phyloP scores from a whole-genome alignment of 1,140 invertebrate genomes.

The Brachionus angularis region DNA sequence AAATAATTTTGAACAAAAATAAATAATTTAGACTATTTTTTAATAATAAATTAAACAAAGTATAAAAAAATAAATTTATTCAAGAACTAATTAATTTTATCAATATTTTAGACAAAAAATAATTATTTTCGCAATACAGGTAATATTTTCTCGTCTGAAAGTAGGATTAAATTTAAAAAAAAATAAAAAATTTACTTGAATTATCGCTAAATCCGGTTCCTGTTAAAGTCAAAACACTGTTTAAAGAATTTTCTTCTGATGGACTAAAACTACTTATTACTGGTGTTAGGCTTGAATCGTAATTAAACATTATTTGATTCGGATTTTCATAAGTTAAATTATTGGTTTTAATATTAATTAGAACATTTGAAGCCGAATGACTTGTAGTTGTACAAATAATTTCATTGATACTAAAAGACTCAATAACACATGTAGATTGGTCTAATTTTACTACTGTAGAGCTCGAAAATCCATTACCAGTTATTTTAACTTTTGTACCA shows the following conservation, averaged over 20 bases:
- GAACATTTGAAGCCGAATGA: not conserved
- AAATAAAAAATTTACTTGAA: constrained; percentile 4
- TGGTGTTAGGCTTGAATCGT: not conserved
- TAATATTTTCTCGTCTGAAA: no score
- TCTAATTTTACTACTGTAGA: not conserved
- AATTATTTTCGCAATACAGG: no score
- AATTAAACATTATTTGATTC: not conserved
- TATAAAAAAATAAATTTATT: no score
- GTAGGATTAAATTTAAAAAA: no score
- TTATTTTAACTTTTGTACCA: constrained; percentile 49
- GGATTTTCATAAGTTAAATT: not conserved
- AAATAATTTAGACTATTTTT: no score
- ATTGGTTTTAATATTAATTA: not conserved
- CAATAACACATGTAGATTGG: not conserved
- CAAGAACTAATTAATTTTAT: no score
- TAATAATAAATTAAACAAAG: no score
- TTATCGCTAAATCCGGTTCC: not conserved
- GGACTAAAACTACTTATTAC: not conserved
- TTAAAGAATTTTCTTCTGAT: not conserved
- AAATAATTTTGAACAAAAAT: no score
- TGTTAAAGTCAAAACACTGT: not conserved
- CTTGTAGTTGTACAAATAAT: not conserved
- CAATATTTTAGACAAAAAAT: no score
- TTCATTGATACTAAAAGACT: not conserved
- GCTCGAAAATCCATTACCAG: constrained; percentile 48